Evolutionary conservation across 2,113 vertebrate species (phyloP), one percentile per base, ranked within the genome.

Genomic region (Cyphomyrus discorhynchus): DNA sequence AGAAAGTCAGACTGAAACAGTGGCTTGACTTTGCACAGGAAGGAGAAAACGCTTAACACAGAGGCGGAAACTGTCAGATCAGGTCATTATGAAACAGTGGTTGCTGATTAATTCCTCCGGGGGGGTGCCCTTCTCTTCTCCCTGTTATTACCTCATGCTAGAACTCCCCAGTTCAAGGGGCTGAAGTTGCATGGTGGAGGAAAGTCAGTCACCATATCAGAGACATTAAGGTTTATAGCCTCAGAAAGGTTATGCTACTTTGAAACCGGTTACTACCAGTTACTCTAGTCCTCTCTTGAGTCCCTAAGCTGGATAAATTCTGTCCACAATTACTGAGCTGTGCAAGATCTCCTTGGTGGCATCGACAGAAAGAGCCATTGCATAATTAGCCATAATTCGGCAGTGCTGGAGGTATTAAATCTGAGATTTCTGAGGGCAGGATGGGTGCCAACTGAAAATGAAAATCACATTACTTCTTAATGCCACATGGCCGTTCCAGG

Each of bases 11-110:
- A 80, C 6, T 50, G 15, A 89, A 89, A 89, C 31, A 39, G 88
- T 47, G 10, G 87, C 87, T 42, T 94, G 93, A 94, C 94, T 94
- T 94, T 93, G 94, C 92, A 80, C 74, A 56, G 74, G 2, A 39
- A 82, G 31, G 31, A 50, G 70, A 24, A 31, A 31, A 35, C 10
- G 35, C 74, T 56, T 52, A 83, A 56, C 35, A 82, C 31, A 52
- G 24, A 15, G 35, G 56, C 19, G 77, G 9, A 89, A 42, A 82
- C 27, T 42, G 47, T 17, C 50, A 19, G 4, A 42, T 21, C 27
- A 66, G 70, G 70, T 77, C 70, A 35, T 77, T 77, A 39, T 35
- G 35, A 31, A 17, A 39, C 4, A 8, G 31, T 80, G 13, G 6
- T 24, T 19, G n/a, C 3, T 21, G 15, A 35, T 35, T 62, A 89